phyloP scores from a whole-genome alignment of 2,888 invertebrate species.

The Bombylius discolor region DNA sequence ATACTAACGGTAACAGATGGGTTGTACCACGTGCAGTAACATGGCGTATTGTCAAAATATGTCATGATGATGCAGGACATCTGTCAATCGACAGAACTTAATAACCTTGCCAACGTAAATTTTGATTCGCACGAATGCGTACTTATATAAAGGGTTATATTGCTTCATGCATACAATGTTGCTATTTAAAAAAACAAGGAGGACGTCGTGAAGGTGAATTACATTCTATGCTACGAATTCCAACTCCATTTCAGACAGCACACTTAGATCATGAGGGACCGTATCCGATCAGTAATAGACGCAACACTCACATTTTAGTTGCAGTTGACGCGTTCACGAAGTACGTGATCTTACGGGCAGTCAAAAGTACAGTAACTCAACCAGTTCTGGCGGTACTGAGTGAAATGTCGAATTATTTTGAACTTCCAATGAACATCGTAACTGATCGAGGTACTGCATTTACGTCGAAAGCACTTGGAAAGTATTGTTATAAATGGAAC shows the following conservation, averaged over 20 bases:
- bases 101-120: conserved; percentile 3
- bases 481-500: conserved; percentile 3
- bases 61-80: conserved; percentile 13
- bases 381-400: conserved; percentile 1
- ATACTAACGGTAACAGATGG: not conserved
- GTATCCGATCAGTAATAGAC: conserved; percentile 5
- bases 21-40: conserved; percentile 11
- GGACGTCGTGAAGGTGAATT: conserved; percentile 5
- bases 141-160: conserved; percentile 11
- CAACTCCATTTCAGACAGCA: conserved; percentile 9
- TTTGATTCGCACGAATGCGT: no score
- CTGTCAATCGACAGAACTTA: conserved; percentile 10
- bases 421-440: conserved; percentile 7
- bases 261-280: conserved; percentile 18
- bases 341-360: conserved; percentile 7
- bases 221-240: conserved; percentile 11
- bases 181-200: not conserved
- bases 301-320: conserved; percentile 9
- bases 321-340: conserved; percentile 12
- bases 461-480: conserved; percentile 10
- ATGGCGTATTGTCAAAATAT: conserved; percentile 8
- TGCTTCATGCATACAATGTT: conserved; percentile 7
- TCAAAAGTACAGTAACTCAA: conserved; percentile 1
- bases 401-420: conserved; percentile 4
- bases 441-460: conserved; percentile 14